phyloP scores from a whole-genome alignment of 2,888 invertebrate species.

The Ischnura elegans region DNA sequence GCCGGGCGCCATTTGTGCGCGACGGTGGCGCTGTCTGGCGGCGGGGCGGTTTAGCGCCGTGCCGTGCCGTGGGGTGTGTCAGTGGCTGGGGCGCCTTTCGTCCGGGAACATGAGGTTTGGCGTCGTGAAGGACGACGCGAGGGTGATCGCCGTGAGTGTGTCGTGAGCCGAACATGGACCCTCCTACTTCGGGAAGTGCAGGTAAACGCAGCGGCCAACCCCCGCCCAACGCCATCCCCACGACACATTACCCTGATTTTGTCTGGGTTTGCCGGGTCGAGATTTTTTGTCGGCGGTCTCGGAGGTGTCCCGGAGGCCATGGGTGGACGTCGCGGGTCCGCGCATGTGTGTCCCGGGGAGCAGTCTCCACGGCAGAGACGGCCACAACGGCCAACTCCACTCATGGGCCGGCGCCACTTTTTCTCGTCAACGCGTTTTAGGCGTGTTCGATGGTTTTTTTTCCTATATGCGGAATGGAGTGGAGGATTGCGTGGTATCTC shows the following conservation, averaged over 20 bases:
- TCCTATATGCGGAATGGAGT: background rate
- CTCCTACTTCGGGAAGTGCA: slow-evolving; percentile 65
- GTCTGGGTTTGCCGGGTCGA: too few relatives aligned
- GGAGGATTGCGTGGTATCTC: background rate
- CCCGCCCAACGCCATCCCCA: background rate
- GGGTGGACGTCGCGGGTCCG: background rate
- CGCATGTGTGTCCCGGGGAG: background rate
- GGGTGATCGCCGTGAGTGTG: slow-evolving; percentile 63
- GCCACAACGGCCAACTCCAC: background rate
- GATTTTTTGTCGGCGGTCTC: background rate
- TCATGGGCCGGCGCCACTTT: background rate
- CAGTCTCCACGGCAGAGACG: background rate
- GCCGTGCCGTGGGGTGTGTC: slow-evolving; percentile 49
- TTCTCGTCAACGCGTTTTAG: background rate
- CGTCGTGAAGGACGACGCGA: slow-evolving; percentile 48
- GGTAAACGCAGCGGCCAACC: slow-evolving; percentile 34
- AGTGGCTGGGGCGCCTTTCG: slow-evolving; percentile 48
- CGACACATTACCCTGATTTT: background rate
- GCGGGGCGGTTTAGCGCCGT: slow-evolving; percentile 30
- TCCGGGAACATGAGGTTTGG: slow-evolving; percentile 62
- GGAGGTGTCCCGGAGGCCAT: background rate
- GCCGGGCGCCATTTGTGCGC: background rate
- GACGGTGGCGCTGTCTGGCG: slow-evolving; percentile 38
- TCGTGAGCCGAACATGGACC: slow-evolving; percentile 68
- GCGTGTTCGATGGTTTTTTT: background rate